A percentile compares a stretch with the other conserved stretches of the same genome.
Conservation (phyloP, 2,113 vertebrate genomes). For the Aythya baeri region DNA sequence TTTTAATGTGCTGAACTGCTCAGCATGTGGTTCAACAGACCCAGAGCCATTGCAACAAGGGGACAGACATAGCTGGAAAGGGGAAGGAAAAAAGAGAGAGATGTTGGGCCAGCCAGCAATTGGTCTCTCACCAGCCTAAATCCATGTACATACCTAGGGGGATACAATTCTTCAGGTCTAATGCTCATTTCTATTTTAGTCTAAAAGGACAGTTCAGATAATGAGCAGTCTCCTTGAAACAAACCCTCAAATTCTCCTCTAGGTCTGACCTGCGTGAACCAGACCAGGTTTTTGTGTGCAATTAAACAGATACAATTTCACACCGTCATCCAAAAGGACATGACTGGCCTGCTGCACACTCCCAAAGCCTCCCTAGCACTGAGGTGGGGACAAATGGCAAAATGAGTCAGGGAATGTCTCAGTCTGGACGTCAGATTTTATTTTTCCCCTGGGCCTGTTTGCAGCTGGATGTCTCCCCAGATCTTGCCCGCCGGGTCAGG, state of each 20-base stretch:
- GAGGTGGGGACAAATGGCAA: neutral
- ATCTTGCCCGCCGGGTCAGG: neutral
- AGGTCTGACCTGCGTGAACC: neutral
- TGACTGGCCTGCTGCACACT: neutral
- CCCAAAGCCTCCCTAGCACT: neutral
- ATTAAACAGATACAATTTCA: slow-evolving; percentile 16
- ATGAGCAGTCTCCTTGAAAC: slow-evolving; percentile 24
- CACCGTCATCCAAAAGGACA: neutral
- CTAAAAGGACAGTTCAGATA: neutral
- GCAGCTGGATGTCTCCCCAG: neutral
- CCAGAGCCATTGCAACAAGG: neutral
- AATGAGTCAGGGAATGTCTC: neutral
- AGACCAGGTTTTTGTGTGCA: neutral
- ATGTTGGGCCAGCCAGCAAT: neutral
- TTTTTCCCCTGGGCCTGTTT: neutral
- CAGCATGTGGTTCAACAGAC: neutral
- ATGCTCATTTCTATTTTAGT: slow-evolving; percentile 29
- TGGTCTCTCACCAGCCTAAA: neutral
- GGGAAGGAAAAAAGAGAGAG: neutral
- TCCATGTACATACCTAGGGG: neutral
- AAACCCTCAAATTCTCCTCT: neutral
- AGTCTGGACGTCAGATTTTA: neutral
- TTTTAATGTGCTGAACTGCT: accelerated
- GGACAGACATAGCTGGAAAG: neutral
- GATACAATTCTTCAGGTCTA: neutral